These are phyloP conservation scores for Phymastichus coffea DNA, from an alignment of 1,140 invertebrate species.

Conservation along the genomic window DNA sequence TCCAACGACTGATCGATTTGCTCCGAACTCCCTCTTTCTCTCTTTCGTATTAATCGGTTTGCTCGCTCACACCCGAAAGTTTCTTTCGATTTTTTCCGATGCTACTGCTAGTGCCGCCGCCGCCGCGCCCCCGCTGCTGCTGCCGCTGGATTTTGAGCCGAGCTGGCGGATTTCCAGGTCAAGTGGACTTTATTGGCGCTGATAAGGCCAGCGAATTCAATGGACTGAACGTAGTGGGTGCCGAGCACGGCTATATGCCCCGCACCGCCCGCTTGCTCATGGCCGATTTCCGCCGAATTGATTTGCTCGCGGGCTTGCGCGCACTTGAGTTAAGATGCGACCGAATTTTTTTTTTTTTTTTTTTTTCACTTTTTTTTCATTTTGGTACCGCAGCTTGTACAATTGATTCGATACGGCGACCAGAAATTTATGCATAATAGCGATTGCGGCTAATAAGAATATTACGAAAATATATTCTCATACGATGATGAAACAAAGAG, in stretches of 20 bases:
- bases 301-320: too few relatives aligned
- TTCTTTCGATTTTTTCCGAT: neutral
- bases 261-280: neutral
- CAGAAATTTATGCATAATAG: too few relatives aligned
- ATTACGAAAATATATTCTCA: too few relatives aligned
- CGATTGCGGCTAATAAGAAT: too few relatives aligned
- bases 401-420: too few relatives aligned
- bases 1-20: neutral
- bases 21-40: neutral
- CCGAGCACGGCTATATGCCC: neutral
- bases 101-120: neutral
- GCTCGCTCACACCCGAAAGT: neutral
- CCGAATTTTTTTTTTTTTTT: too few relatives aligned
- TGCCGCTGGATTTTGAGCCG: neutral
- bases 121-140: neutral
- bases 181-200: conserved; percentile 27
- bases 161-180: conserved; percentile 28
- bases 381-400: too few relatives aligned
- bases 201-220: conserved; percentile 26
- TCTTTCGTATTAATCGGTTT: neutral
- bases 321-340: too few relatives aligned
- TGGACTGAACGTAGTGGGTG: conserved; percentile 18
- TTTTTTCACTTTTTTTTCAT: too few relatives aligned
- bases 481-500: too few relatives aligned
- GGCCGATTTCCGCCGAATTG: conserved; percentile 16